These are phyloP conservation scores for Albula glossodonta DNA, from an alignment of 2,113 vertebrate species.

Conservation along the genomic window DNA sequence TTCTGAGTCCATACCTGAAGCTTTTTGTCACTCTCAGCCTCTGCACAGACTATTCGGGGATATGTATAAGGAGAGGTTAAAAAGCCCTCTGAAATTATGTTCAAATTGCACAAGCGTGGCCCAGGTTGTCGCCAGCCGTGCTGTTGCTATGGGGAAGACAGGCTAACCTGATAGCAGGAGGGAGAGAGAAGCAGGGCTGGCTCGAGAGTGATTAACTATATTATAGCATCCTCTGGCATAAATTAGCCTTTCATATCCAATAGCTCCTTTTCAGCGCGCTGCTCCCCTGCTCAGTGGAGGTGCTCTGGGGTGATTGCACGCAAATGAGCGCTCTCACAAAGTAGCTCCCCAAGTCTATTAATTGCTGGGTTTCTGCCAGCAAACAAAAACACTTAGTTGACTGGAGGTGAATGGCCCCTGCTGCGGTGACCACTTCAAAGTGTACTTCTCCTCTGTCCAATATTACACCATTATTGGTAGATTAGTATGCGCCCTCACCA, in stretches of 20 bases:
- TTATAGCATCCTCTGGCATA: slow-evolving; percentile 25
- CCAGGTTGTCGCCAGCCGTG: neutral
- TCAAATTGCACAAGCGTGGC: neutral
- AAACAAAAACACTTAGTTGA: slow-evolving; percentile 52
- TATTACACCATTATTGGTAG: neutral
- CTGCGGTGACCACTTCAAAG: slow-evolving; percentile 39
- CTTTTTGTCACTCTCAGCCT: neutral
- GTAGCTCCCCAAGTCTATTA: slow-evolving; percentile 45
- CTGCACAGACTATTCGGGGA: neutral
- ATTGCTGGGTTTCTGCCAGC: slow-evolving; percentile 51
- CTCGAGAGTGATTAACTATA: slow-evolving; percentile 34
- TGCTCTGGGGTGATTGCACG: neutral
- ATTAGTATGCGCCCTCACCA: neutral
- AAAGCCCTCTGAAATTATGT: slow-evolving; percentile 21
- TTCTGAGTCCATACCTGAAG: neutral
- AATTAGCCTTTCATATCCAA: slow-evolving; percentile 23
- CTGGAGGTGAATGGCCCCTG: slow-evolving; percentile 56
- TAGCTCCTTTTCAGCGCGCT: neutral
- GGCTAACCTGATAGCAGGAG: neutral
- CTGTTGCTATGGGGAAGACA: slow-evolving; percentile 29
- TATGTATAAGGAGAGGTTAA: slow-evolving; percentile 4
- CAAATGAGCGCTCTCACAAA: slow-evolving; percentile 12
- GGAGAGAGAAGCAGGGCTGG: neutral
- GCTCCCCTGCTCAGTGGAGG: neutral
- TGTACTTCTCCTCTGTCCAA: slow-evolving; percentile 39